Percentiles rank a stretch among this genome's conserved stretches.
phyloP scores from a whole-genome alignment of 2,888 invertebrate species.

The Ophioninae sp. region DNA sequence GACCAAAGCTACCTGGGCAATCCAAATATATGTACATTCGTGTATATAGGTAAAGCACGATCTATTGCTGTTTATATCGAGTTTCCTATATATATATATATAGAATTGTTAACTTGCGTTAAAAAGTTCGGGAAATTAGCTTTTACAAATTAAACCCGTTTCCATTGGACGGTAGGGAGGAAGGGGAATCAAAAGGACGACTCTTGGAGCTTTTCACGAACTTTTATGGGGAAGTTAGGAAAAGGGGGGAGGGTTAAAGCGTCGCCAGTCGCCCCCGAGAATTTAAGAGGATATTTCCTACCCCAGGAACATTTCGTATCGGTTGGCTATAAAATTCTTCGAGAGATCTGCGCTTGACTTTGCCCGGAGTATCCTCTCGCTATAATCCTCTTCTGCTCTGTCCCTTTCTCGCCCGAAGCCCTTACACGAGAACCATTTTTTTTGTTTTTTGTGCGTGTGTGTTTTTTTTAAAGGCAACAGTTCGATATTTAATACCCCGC shows the following conservation, averaged over 20 bases:
- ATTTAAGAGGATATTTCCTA: conserved; percentile 68
- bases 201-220: conserved; percentile 53
- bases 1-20: conserved; percentile 43
- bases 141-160: conserved; percentile 79
- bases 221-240: conserved; percentile 40
- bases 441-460: no score
- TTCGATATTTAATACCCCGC: background rate
- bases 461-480: background rate
- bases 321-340: conserved; percentile 72
- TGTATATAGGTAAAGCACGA: background rate
- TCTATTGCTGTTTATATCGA: background rate
- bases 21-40: background rate
- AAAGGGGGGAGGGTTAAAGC: background rate
- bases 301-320: conserved; percentile 67
- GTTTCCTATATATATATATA: background rate
- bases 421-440: background rate
- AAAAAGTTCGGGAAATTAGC: conserved; percentile 78
- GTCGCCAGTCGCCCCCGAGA: conserved; percentile 40
- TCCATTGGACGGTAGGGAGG: conserved; percentile 39
- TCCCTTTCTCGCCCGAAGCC: background rate
- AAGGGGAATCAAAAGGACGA: conserved; percentile 29
- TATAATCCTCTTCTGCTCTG: conserved; percentile 14
- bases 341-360: conserved; percentile 58
- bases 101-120: conserved; percentile 43
- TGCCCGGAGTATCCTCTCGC: conserved; percentile 33